Evolutionary conservation across 1,140 invertebrate species (phyloP), one percentile per base, ranked within the genome.

Genomic region (Melanaphis sacchari): DNA sequence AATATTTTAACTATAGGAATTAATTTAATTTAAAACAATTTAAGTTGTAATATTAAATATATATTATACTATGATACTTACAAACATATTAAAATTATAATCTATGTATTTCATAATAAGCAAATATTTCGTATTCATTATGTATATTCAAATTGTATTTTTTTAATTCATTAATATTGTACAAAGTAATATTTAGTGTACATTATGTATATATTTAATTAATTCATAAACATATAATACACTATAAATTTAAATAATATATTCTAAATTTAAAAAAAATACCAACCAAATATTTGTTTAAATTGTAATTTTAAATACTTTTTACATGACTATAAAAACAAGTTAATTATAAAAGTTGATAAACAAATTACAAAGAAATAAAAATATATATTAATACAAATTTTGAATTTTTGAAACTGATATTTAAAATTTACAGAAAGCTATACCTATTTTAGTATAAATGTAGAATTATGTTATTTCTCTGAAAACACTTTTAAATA

Each of bases 391-490:
- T 76, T 6, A 5, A 76, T n/a, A 76, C 1, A 76, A 76, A 36
- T n/a, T n/a, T n/a, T 18, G 31, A 66, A n/a, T 66, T n/a, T n/a
- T n/a, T 66, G 2, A 66, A n/a, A n/a, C 15, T 66, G 3, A 66
- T n/a, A 76, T 76, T 76, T n/a, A 15, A n/a, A 36, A 76, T 76
- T n/a, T 76, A 76, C 59, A 6, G 31, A n/a, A 6, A 18, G 15
- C 4, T n/a, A 36, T n/a, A n/a, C 15, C 15, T 76, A n/a, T 76
- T 76, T 76, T 76, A 66, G 31, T 76, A 76, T 76, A 76, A n/a
- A 22, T 76, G n/a, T n/a, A 76, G 15, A 76, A 76, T 76, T n/a
- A 76, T 76, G n/a, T 87, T 87, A 31, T 87, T 87, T 87, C 26
- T 46, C 40, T 31, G 40, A 26, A 46, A 87, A 46, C 41, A 18